phyloP scores from a whole-genome alignment of 2,888 invertebrate genomes.

The Hypselothyrea guttata region DNA sequence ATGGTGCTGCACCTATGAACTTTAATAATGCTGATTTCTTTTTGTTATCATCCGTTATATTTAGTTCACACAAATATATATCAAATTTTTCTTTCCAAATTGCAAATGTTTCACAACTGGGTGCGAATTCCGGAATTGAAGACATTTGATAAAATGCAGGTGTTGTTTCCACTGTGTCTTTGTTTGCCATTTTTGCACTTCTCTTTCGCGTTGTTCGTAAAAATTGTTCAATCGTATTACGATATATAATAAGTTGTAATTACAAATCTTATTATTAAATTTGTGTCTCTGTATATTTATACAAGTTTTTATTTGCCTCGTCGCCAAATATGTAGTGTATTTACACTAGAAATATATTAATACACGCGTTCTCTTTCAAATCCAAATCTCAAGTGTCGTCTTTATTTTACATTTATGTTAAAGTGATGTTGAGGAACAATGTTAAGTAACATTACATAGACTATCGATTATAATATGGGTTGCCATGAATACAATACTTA shows the following conservation, averaged over 20 bases:
- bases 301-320: neutral
- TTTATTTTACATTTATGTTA: too few relatives aligned
- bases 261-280: neutral
- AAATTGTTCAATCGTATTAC: neutral
- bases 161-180: neutral
- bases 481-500: too few relatives aligned
- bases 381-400: too few relatives aligned
- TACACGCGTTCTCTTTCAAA: too few relatives aligned
- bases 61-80: constrained; percentile 4
- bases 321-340: constrained; percentile 1
- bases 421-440: too few relatives aligned
- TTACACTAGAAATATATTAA: neutral
- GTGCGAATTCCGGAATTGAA: neutral
- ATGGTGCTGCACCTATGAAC: neutral
- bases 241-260: neutral
- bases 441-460: too few relatives aligned
- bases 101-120: neutral
- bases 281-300: neutral
- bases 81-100: constrained; percentile 9
- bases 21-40: neutral
- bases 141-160: neutral
- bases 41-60: neutral
- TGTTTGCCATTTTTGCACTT: neutral
- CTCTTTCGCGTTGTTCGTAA: too few relatives aligned
- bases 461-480: too few relatives aligned